Conservation (phyloP, 2,797 vertebrate genomes). For the Anas bernieri region DNA sequence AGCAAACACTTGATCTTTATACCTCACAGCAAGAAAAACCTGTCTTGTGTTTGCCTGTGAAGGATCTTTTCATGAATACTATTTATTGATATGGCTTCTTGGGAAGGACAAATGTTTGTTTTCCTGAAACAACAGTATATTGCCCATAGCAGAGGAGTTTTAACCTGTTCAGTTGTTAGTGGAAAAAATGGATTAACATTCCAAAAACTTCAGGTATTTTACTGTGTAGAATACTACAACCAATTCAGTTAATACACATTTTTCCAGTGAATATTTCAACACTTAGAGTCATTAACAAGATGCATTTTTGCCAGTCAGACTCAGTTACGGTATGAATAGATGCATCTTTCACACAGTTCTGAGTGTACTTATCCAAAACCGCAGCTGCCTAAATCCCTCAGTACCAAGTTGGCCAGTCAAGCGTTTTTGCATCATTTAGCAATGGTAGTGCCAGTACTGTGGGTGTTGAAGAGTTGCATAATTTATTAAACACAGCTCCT, state of each 20-base stretch:
- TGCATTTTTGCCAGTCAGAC: not conserved
- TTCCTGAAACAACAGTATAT: not conserved
- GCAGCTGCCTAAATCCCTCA: not conserved
- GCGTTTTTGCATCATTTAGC: not conserved
- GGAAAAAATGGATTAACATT: not conserved
- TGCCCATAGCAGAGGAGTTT: not conserved
- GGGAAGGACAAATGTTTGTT: not conserved
- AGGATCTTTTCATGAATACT: not conserved
- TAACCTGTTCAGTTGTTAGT: not conserved
- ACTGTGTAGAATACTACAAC: not conserved
- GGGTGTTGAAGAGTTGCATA: not conserved
- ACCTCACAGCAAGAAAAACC: not conserved
- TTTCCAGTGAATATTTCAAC: not conserved
- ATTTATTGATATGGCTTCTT: not conserved
- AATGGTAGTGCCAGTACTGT: not conserved
- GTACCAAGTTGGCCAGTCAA: not conserved
- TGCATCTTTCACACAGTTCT: not conserved
- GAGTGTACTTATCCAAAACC: fast-evolving
- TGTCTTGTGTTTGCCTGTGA: not conserved
- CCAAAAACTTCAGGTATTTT: not conserved
- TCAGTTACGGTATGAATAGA: not conserved
- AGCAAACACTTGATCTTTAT: not conserved
- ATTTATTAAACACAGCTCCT: not conserved
- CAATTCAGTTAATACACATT: not conserved
- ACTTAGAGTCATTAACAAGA: not conserved